These are phyloP conservation scores for Podiceps cristatus DNA, from an alignment of 2,113 vertebrate genomes.

Conservation along the genomic window DNA sequence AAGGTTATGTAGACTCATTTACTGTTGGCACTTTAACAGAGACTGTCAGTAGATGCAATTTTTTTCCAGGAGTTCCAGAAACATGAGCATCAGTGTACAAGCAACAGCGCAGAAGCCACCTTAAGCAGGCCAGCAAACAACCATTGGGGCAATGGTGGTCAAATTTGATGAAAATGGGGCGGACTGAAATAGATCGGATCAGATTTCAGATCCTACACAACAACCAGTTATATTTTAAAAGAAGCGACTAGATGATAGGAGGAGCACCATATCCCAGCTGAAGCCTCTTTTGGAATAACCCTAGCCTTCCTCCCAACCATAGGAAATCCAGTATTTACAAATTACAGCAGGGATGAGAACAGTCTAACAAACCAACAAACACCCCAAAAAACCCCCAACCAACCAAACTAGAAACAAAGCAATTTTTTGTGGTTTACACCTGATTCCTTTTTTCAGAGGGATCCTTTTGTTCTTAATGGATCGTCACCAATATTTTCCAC, in stretches of 20 bases:
- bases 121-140: neutral
- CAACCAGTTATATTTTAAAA: neutral
- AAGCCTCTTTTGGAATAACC: neutral
- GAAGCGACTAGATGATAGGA: accelerated
- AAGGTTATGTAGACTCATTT: neutral
- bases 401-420: neutral
- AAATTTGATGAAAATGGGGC: neutral
- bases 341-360: neutral
- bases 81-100: neutral
- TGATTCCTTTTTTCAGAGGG: neutral
- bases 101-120: neutral
- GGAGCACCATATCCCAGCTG: neutral
- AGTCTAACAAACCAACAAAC: neutral
- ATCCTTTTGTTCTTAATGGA: neutral
- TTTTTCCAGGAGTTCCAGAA: neutral
- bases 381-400: no score
- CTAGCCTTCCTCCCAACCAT: neutral
- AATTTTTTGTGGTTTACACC: neutral
- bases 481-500: neutral
- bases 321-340: neutral
- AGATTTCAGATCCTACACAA: neutral
- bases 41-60: neutral
- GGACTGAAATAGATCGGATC: accelerated
- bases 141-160: neutral
- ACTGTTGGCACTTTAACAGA: neutral